Conservation (phyloP, 2,113 vertebrate species). For the Alethe diademata region DNA sequence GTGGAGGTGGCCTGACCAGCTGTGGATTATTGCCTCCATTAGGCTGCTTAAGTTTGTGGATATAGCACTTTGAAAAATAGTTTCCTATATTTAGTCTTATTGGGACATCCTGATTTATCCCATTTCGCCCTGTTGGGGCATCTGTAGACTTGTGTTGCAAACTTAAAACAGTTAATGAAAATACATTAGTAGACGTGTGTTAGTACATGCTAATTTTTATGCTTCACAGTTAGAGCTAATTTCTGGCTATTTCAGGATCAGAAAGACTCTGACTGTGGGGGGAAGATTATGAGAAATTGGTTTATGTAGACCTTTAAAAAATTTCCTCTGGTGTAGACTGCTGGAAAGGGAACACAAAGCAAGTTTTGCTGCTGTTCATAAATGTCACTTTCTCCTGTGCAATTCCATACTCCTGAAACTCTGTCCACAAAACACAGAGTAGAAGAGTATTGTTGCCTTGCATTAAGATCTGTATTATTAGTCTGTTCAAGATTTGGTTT, state of each 20-base stretch:
- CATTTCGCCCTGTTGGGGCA: background rate
- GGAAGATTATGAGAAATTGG: background rate
- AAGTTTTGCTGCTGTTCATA: background rate
- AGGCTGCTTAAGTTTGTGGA: background rate
- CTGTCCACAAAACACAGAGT: background rate
- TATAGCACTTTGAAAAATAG: fast-evolving
- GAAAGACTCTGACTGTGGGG: background rate
- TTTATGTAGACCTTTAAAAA: background rate
- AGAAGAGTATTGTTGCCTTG: background rate
- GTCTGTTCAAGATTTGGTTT: background rate
- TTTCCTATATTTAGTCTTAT: background rate
- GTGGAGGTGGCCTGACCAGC: background rate
- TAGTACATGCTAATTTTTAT: background rate
- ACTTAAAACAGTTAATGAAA: background rate
- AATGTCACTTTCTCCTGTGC: background rate
- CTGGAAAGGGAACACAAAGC: background rate
- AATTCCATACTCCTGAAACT: background rate
- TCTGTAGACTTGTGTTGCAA: background rate
- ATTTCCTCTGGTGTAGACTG: background rate
- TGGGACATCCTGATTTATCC: background rate
- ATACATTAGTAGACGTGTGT: background rate
- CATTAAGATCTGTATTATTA: background rate
- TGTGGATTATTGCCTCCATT: background rate
- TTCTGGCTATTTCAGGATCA: background rate
- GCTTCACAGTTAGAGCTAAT: background rate